These are phyloP conservation scores for Panopea generosa DNA, from an alignment of 2,888 invertebrate species.

Conservation along the genomic window DNA sequence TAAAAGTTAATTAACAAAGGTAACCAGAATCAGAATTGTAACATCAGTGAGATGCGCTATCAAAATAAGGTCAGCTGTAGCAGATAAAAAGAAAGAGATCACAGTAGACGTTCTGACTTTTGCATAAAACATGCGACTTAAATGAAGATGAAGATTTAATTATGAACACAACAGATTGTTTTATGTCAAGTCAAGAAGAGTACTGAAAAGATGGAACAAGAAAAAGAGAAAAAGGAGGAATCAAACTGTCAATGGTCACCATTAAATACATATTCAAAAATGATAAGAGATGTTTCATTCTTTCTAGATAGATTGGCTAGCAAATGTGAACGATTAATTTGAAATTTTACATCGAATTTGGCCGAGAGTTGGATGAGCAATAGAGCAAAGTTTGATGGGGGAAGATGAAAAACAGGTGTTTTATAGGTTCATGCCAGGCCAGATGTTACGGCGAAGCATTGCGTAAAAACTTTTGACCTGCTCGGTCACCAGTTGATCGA, in stretches of 20 bases:
- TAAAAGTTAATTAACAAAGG: constrained; percentile 15
- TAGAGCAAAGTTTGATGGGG: neutral
- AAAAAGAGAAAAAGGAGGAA: neutral
- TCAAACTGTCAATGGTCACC: neutral
- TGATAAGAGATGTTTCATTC: neutral
- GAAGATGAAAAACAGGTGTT: constrained; percentile 10
- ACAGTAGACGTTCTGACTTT: neutral
- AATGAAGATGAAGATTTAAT: neutral
- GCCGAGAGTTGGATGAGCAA: neutral
- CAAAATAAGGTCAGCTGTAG: neutral
- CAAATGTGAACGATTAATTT: neutral
- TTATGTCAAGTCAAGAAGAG: neutral
- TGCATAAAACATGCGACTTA: neutral
- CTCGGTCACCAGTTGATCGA: neutral
- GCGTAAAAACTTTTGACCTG: neutral
- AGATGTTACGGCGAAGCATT: neutral
- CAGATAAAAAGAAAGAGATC: neutral
- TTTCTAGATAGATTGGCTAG: neutral
- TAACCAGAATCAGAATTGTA: constrained; percentile 12
- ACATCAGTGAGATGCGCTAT: neutral
- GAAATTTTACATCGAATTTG: neutral
- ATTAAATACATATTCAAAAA: neutral
- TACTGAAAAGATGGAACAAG: neutral
- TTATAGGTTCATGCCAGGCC: constrained; percentile 52
- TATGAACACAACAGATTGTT: neutral